A percentile compares a stretch with the other conserved stretches of the same genome.
Conservation (phyloP, 2,113 vertebrate species). For the Asarcornis scutulata region DNA sequence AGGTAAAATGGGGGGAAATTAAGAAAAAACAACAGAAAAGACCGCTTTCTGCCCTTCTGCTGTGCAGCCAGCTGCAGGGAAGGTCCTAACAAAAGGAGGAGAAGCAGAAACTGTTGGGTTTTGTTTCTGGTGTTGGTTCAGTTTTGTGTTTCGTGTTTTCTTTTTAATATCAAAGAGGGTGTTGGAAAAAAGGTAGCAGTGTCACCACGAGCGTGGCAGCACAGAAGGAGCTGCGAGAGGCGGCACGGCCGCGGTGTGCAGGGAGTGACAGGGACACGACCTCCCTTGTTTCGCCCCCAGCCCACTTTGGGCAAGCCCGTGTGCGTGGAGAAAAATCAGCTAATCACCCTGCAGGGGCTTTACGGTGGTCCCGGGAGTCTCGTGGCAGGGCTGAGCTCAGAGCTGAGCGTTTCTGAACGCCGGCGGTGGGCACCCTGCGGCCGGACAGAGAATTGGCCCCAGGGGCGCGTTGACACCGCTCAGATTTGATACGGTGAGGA, state of each 20-base stretch:
- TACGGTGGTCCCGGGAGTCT: not conserved
- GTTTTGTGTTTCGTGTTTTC: too few species aligned
- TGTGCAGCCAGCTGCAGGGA: not conserved
- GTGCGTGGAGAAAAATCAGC: not conserved
- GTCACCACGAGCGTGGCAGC: accelerated
- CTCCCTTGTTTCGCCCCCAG: not conserved
- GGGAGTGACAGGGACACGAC: not conserved
- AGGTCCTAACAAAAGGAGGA: not conserved
- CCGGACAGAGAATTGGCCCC: not conserved
- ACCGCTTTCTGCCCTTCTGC: not conserved
- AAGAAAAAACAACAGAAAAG: not conserved
- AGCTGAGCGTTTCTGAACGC: not conserved
- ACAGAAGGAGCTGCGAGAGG: not conserved
- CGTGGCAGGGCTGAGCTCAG: not conserved
- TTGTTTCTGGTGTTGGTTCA: too few species aligned
- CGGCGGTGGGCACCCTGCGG: accelerated
- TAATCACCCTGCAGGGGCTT: not conserved
- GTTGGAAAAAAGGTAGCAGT: not conserved
- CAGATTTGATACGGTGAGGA: not conserved
- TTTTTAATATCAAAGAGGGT: not conserved
- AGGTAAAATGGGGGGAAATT: not conserved
- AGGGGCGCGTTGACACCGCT: not conserved
- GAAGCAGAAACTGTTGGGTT: not conserved
- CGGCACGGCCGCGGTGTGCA: not conserved
- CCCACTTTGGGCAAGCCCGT: not conserved